Evolutionary conservation across 2,888 invertebrate species (phyloP), one percentile per base, ranked within the genome.

Genomic region (Drosophila setosimentum): DNA sequence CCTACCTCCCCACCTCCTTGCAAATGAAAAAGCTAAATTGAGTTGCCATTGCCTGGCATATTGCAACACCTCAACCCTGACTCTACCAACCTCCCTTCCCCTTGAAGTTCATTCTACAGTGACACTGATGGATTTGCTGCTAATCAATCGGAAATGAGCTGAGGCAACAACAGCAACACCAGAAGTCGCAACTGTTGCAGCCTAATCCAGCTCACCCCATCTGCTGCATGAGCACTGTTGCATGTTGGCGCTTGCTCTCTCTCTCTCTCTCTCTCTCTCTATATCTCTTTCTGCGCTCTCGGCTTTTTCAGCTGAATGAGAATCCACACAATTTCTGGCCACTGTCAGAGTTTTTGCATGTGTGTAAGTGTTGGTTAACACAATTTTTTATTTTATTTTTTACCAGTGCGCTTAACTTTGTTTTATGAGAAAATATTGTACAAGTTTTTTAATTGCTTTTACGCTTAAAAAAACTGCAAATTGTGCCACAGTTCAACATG

Each of bases 81-180:
- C 29, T n/a, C 4, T 13, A 24, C 3, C 27, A 33, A 33, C 11
- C 30, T 42, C 8, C 10, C 45, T 7, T n/a, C 45, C 29, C n/a
- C 54, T 48, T 30, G 40, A 45, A 29, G 40, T 40, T 54, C 68
- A 59, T 61, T 61, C 72, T 73, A 51, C 83, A 85, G 73, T 87
- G 91, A 89, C 90, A 89, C 78, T 87, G 91, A 87, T 90, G 90
- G 89, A 87, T 90, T 84, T 81, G 70, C 90, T 83, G 78, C 84
- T 87, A 90, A 87, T 87, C 91, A 90, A 90, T 87, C 89, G 80
- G 78, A 84, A 86, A 88, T 83, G 83, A 86, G 83, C 68, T 49
- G 55, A 30, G 57, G 29, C 40, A 49, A 59, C 66, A 42, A n/a
- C 24, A 57, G 24, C 51, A 42, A 40, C 13, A 16, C 33, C 72